These are phyloP conservation scores for Otus sunia DNA, from an alignment of 2,113 vertebrate genomes.

Conservation along the genomic window DNA sequence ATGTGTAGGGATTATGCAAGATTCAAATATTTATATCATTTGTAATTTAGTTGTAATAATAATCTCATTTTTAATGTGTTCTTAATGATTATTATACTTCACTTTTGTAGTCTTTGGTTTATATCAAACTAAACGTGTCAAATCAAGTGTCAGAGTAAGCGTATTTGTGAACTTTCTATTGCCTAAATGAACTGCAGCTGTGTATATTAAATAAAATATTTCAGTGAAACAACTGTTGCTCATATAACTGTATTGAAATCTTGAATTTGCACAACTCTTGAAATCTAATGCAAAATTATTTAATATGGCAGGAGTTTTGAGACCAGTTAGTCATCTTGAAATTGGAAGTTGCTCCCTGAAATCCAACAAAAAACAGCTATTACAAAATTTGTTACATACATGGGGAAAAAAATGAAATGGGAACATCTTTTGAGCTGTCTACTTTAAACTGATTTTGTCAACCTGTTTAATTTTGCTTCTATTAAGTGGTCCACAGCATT, in stretches of 20 bases:
- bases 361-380: neutral
- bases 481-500: neutral
- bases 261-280: neutral
- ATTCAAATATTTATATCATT: neutral
- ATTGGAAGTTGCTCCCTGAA: neutral
- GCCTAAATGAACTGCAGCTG: conserved; percentile 41
- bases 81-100: conserved; percentile 19
- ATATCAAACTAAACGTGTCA: conserved; percentile 2
- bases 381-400: neutral
- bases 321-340: neutral
- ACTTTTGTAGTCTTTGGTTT: conserved; percentile 23
- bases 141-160: neutral
- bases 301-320: neutral
- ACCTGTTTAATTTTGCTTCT: neutral
- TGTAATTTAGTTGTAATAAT: conserved; percentile 28
- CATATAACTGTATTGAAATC: neutral
- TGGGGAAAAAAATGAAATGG: neutral
- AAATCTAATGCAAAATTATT: neutral
- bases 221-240: neutral
- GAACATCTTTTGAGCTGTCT: neutral
- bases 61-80: conserved; percentile 9
- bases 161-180: conserved; percentile 32
- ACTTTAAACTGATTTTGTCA: neutral
- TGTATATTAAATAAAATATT: conserved; percentile 47
- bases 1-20: neutral